Conservation (phyloP, 2,888 invertebrate species). For the Eustalomyia histrio region DNA sequence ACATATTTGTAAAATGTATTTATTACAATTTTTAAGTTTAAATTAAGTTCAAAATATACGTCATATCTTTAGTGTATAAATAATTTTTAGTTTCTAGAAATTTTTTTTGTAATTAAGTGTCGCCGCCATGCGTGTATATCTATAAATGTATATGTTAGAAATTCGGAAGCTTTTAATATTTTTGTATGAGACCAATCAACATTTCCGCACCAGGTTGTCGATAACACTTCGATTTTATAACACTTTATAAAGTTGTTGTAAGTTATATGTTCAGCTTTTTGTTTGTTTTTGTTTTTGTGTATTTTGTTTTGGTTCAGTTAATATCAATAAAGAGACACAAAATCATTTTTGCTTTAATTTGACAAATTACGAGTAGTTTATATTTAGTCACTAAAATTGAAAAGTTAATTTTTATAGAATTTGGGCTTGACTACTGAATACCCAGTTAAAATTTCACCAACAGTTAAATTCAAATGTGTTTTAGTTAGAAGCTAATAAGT, state of each 20-base stretch:
- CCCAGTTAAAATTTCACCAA: no score
- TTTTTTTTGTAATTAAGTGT: no score
- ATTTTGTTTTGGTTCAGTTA: background rate
- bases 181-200: constrained; percentile 46
- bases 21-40: no score
- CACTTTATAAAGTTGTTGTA: background rate
- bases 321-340: background rate
- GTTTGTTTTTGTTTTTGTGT: no score
- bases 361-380: no score
- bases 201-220: constrained; percentile 49
- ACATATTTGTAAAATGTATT: no score
- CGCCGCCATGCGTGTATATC: background rate
- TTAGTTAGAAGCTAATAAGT: no score
- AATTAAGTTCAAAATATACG: no score
- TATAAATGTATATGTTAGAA: constrained; percentile 19
- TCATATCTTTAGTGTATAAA: no score
- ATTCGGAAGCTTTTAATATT: constrained; percentile 26
- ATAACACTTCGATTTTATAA: constrained; percentile 28
- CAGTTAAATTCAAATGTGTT: no score
- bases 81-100: no score
- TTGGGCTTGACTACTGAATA: no score
- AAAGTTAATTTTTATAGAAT: background rate
- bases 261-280: background rate
- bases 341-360: background rate
- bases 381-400: background rate